phyloP scores from a whole-genome alignment of 2,888 invertebrate genomes.

The Ditula angustiorana region DNA sequence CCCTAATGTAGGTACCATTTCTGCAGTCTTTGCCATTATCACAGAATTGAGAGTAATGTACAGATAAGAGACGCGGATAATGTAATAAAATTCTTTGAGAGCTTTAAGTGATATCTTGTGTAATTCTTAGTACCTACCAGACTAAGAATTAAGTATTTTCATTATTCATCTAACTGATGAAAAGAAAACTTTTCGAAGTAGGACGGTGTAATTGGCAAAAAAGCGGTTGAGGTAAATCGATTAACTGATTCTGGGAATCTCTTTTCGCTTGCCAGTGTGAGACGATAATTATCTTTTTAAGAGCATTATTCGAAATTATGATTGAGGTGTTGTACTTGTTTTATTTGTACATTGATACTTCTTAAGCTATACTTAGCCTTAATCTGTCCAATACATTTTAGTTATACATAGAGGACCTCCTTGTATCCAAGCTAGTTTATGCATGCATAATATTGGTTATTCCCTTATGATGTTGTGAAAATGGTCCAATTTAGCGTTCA shows the following conservation, averaged over 20 bases:
- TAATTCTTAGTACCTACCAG: conserved; percentile 11
- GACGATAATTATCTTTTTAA: conserved; percentile 31
- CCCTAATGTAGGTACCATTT: conserved; percentile 36
- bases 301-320: not conserved
- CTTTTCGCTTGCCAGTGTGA: conserved; percentile 5
- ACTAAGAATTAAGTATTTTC: conserved; percentile 4
- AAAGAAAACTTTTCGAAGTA: conserved; percentile 13
- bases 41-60: conserved; percentile 32
- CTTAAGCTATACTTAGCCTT: no score
- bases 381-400: no score
- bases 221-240: conserved; percentile 6
- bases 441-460: no score
- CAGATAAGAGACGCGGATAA: conserved; percentile 28
- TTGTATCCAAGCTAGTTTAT: no score
- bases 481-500: no score
- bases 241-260: conserved; percentile 1
- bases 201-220: conserved; percentile 8
- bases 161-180: conserved; percentile 10
- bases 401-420: no score
- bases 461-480: no score
- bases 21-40: conserved; percentile 34
- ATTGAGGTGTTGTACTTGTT: not conserved
- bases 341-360: no score
- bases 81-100: conserved; percentile 23
- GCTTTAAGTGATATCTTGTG: conserved; percentile 14